Conservation (phyloP, 2,113 vertebrate genomes). For the Chroicocephalus ridibundus region DNA sequence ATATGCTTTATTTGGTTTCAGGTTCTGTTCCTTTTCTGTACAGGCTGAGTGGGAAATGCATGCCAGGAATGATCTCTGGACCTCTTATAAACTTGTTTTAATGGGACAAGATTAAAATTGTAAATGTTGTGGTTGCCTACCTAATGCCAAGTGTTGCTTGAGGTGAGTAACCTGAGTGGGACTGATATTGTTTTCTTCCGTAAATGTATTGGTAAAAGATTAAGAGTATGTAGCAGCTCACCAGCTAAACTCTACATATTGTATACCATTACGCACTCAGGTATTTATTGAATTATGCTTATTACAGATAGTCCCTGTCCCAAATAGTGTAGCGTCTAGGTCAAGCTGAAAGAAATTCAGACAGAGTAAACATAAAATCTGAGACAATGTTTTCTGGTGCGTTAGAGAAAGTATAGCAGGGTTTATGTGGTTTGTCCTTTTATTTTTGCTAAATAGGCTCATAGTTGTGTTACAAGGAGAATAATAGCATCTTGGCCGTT, state of each 20-base stretch:
- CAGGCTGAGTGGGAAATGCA: neutral
- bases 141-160: neutral
- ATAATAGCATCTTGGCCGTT: neutral
- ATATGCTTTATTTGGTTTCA: constrained; percentile 15
- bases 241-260: neutral
- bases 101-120: neutral
- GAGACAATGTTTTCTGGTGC: neutral
- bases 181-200: neutral
- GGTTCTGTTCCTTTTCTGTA: neutral
- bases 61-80: neutral
- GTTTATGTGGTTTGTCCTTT: neutral
- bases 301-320: neutral
- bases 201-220: neutral
- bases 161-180: neutral
- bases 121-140: neutral
- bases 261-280: neutral
- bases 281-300: neutral
- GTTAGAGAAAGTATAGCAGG: neutral
- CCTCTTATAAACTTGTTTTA: neutral
- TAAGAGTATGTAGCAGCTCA: neutral
- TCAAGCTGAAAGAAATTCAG: neutral
- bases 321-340: neutral
- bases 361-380: neutral
- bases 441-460: neutral
- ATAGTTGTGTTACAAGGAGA: neutral